Percentiles rank a stretch among this genome's conserved stretches.
Conservation (phyloP, 2,113 vertebrate genomes). For the Ophthalmolycus amberensis region DNA sequence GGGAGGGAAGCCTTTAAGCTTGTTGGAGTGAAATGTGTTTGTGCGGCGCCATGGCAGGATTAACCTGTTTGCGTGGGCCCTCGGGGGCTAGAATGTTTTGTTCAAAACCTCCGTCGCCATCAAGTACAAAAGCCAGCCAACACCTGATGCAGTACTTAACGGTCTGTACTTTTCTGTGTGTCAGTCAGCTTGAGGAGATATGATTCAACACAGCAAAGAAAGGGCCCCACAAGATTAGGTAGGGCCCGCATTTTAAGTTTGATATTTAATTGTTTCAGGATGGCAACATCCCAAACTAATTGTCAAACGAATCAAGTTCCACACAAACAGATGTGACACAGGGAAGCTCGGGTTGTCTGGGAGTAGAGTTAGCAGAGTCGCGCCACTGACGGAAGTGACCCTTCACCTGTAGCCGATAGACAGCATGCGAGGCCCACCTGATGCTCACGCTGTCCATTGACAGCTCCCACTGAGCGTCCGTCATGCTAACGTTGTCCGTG, state of each 20-base stretch:
- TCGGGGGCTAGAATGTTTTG: background rate
- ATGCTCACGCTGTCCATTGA: background rate
- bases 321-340: background rate
- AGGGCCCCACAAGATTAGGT: background rate
- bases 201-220: background rate
- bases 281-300: background rate
- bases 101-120: background rate
- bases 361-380: too few species aligned
- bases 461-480: background rate
- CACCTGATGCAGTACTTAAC: background rate
- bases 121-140: background rate
- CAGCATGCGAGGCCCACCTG: background rate
- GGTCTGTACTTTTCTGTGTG: background rate
- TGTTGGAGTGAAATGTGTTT: constrained; percentile 1
- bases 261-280: background rate
- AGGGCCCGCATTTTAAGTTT: background rate
- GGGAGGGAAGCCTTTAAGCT: constrained; percentile 1
- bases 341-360: too few species aligned
- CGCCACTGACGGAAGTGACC: background rate
- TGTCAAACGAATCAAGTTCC: background rate
- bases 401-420: background rate
- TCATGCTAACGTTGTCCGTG: background rate
- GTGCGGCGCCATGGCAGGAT: background rate
- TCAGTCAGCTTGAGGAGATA: background rate
- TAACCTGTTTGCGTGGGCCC: background rate